phyloP scores from a whole-genome alignment of 2,113 vertebrate species.

The Aix galericulata region DNA sequence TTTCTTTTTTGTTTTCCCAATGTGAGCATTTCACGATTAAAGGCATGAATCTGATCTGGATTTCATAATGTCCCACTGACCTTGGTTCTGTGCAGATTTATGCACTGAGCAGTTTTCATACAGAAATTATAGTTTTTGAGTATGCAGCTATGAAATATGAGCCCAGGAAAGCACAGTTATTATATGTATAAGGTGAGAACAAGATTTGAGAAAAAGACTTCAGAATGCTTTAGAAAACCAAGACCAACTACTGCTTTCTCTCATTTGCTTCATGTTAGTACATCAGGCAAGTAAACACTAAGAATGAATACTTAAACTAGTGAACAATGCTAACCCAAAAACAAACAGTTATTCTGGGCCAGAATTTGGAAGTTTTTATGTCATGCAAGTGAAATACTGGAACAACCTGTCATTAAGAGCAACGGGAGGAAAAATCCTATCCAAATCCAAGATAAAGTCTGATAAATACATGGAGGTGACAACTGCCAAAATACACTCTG shows the following conservation, averaged over 20 bases:
- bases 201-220: neutral
- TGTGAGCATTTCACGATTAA: neutral
- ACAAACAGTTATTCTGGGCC: neutral
- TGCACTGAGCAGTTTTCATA: neutral
- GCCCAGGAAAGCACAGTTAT: neutral
- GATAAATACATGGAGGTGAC: neutral
- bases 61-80: neutral
- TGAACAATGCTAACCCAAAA: neutral
- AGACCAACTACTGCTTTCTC: neutral
- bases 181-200: neutral
- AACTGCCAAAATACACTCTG: neutral
- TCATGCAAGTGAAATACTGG: neutral
- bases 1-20: neutral
- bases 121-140: neutral
- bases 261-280: neutral
- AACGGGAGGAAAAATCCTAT: neutral
- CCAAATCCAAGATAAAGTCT: neutral
- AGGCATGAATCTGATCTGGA: neutral
- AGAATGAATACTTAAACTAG: neutral
- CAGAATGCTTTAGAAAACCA: neutral
- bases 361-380: neutral
- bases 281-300: neutral
- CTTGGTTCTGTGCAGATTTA: neutral
- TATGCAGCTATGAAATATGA: neutral
- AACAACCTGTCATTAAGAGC: neutral